Percentiles rank a stretch among this genome's conserved stretches.
These are phyloP conservation scores for Gibbula magus DNA, from an alignment of 2,888 invertebrate species.

Conservation along the genomic window DNA sequence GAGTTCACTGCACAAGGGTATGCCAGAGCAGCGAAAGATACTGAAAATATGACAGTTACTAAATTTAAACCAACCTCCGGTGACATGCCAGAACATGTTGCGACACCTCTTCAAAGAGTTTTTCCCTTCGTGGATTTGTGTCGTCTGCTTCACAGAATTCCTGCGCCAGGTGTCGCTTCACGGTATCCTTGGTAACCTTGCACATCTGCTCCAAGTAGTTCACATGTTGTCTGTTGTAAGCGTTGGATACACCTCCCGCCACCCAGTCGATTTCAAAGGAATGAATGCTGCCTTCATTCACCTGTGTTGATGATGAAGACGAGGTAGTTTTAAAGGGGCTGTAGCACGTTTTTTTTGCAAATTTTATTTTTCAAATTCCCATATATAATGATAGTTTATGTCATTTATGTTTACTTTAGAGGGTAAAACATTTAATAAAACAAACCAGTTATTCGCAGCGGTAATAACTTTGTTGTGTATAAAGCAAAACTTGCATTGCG, in stretches of 20 bases:
- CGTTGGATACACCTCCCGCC: slow-evolving; percentile 56
- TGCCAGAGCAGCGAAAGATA: not conserved
- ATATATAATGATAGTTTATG: no score
- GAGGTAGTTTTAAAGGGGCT: no score
- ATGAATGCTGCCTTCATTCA: slow-evolving; percentile 44
- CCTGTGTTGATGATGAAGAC: slow-evolving; percentile 32
- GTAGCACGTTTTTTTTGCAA: no score
- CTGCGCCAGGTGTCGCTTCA: slow-evolving; percentile 48
- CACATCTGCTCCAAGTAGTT: slow-evolving; percentile 65
- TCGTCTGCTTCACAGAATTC: slow-evolving; percentile 37
- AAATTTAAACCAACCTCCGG: slow-evolving; percentile 52
- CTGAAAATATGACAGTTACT: not conserved
- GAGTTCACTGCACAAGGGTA: no score
- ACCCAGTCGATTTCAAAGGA: slow-evolving; percentile 59
- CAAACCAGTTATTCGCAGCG: no score
- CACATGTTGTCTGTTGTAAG: slow-evolving; percentile 56
- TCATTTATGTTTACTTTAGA: no score
- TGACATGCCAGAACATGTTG: slow-evolving; percentile 67
- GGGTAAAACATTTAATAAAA: no score
- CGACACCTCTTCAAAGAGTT: slow-evolving; percentile 64
- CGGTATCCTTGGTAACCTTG: slow-evolving; percentile 52
- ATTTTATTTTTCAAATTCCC: no score
- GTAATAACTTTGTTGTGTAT: no score
- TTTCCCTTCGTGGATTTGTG: slow-evolving; percentile 30
- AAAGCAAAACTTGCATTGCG: no score